Evolutionary conservation across 2,888 invertebrate genomes (phyloP), one percentile per base, ranked within the genome.

Genomic region (Tridacna gigas): DNA sequence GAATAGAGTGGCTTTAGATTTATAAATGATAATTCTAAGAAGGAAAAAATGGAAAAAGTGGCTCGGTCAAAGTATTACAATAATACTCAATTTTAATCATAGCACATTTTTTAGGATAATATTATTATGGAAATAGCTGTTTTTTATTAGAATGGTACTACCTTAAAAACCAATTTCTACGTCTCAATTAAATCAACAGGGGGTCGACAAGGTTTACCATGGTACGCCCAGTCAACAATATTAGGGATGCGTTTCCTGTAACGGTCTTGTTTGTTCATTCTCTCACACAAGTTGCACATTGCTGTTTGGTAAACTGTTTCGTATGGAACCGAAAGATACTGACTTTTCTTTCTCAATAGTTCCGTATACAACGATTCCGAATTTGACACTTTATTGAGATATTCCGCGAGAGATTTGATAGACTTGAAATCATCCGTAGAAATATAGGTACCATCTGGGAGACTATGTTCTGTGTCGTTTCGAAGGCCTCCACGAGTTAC

Each of bases 301-400:
- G 83, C 83, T 9, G 74, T 48, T 75, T 84, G 83, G 28, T 84
- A 80, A 0, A 80, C 80, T 13, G 37, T 47, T 20, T 66, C 71
- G 28, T 80, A 84, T 2, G 80, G 74, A 3, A 67, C 74, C 5
- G 83, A 84, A 71, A 78, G 78, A 71, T 77, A 84, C 60, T 80
- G 71, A 60, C 66, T 75, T 37, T 84, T 84, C 28, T 61, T 25
- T 71, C 65, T 77, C 26, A 80, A 47, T 18, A 80, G 37, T 2
- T 77, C 75, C 0, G 77, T 73, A 63, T 84, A 80, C 26, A 67
- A 65, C 0, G 66, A 56, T 22, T 56, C 37, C 11, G 83, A 80
- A 73, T 66, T 65, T 12, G 77, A 60, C 37, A 84, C 26, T 37
- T 80, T 61, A 4, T 45, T 66, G 2, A 84, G 61, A 75, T 65